A percentile compares a stretch with the other conserved stretches of the same genome.
Conservation (phyloP, 2,888 invertebrate genomes). For the Xestia sexstrigata region DNA sequence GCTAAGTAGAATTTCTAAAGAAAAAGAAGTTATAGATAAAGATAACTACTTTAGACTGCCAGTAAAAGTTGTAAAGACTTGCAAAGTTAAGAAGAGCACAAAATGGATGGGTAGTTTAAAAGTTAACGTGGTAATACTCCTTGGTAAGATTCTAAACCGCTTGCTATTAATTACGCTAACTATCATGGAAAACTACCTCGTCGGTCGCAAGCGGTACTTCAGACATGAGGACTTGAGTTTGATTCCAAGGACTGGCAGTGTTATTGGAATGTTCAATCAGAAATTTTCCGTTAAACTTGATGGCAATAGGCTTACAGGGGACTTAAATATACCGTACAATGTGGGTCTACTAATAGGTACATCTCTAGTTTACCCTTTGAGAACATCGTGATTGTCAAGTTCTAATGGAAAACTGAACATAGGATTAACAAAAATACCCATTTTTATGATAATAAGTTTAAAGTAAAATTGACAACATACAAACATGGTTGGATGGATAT, state of each 20-base stretch:
- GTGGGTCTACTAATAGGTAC: neutral
- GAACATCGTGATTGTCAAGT: neutral
- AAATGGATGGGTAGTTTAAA: constrained; percentile 52
- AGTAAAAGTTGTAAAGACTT: constrained; percentile 58
- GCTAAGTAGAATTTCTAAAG: constrained; percentile 43
- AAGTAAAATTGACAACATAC: no score
- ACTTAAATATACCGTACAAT: no score
- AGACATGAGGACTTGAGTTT: neutral
- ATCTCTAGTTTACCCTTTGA: neutral
- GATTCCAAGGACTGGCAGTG: neutral
- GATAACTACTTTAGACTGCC: constrained; percentile 54
- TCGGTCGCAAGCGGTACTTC: neutral
- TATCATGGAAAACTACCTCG: neutral
- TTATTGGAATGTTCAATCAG: neutral
- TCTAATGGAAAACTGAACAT: no score
- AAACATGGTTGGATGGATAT: no score
- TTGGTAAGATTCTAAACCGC: constrained; percentile 35
- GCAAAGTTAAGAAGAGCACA: constrained; percentile 47
- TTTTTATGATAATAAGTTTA: no score
- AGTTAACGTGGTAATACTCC: constrained; percentile 45
- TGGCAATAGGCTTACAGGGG: no score
- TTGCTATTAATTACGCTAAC: constrained; percentile 25
- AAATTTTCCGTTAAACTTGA: neutral
- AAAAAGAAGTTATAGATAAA: constrained; percentile 57
- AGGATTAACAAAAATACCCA: no score